Evolutionary conservation across 1,140 invertebrate genomes (phyloP), one percentile per base, ranked within the genome.

Genomic region (Lepidurus apus): DNA sequence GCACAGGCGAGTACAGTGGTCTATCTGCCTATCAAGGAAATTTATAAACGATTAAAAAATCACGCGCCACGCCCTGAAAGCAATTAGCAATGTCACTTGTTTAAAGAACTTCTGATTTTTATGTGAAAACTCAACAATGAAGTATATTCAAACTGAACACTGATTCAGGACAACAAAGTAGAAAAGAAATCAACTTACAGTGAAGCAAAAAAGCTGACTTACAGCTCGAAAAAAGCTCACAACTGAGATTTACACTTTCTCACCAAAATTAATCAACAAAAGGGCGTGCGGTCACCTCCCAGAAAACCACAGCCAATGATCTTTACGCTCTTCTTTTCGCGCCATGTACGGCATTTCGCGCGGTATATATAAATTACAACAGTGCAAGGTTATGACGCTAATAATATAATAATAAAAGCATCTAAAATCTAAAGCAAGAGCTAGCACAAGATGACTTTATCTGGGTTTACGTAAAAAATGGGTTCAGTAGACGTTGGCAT

Each of bases 221-320:
- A 11, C 17, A 65, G n/a, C 47, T 21, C 21, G 13, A 65, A 65
- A 65, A 65, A 65, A 13, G 53, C 53, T 8, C 53, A 65, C 17
- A 65, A 65, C 53, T 65, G 53, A 65, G 53, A 65, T 65, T 65
- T 47, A 13, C 13, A 65, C 53, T 65, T 65, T 65, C 53, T 65
- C 9, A 65, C 17, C 53, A 13, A 65, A 65, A 65, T 65, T 65
- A 65, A 65, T 65, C 53, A 65, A 65, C 53, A 65, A 65, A 65
- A 65, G 53, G 53, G 53, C 53, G 53, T 65, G 53, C 17, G 53
- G 21, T 17, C 13, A 65, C 53, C 53, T 21, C 53, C 53, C 53
- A 65, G 53, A 65, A 65, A 65, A 65, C 53, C 53, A 65, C 53
- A 65, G 53, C 53, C 53, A 65, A 65, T 65, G 53, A 65, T 65